phyloP scores from a whole-genome alignment of 2,113 vertebrate species.

The Cavia porcellus region DNA sequence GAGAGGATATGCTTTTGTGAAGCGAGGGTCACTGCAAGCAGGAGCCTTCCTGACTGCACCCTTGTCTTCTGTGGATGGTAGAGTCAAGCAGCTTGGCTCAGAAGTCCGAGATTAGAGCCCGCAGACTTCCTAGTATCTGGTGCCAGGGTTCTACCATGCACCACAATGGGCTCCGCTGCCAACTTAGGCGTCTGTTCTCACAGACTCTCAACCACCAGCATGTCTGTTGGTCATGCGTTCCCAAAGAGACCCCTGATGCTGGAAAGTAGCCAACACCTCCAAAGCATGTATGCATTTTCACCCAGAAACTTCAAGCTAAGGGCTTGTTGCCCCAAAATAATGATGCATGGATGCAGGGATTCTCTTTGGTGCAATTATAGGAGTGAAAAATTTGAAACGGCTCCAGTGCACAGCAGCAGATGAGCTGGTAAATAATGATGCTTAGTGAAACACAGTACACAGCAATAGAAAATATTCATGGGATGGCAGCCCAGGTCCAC shows the following conservation, averaged over 20 bases:
- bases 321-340: not conserved
- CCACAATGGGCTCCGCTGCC: accelerated
- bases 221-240: not conserved
- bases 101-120: not conserved
- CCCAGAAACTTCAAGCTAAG: not conserved
- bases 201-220: not conserved
- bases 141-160: not conserved
- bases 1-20: not conserved
- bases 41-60: not conserved
- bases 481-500: not conserved
- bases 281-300: not conserved
- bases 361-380: not conserved
- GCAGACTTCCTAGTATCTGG: not conserved
- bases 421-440: not conserved
- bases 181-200: not conserved
- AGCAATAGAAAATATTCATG: not conserved
- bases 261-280: not conserved
- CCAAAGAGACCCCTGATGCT: not conserved
- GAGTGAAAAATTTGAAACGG: not conserved
- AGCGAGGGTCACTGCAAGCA: not conserved
- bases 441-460: not conserved
- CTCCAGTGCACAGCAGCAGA: not conserved
- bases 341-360: not conserved
- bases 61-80: not conserved
- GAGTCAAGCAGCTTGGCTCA: not conserved